phyloP scores from a whole-genome alignment of 2,888 invertebrate genomes.

The Danaus chrysippus region DNA sequence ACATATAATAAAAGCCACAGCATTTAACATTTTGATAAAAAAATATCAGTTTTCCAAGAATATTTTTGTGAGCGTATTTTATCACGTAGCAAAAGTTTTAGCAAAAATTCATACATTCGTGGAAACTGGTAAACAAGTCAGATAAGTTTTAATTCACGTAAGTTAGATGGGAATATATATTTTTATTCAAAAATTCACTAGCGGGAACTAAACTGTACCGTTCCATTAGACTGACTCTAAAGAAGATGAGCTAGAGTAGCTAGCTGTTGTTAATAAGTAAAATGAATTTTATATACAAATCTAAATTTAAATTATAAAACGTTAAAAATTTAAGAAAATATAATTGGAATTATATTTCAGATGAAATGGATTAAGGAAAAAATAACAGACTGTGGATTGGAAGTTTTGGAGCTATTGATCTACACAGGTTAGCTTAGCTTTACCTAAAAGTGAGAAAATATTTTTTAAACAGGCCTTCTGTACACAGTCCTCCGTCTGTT shows the following conservation, averaged over 20 bases:
- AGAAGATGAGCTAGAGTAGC: background rate
- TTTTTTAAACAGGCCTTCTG: background rate
- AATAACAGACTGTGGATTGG: too few relatives aligned
- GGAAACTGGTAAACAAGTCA: background rate
- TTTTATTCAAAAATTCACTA: conserved; percentile 13
- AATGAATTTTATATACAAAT: background rate
- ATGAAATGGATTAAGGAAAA: too few relatives aligned
- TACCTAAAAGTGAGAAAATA: too few relatives aligned
- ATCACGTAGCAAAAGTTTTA: background rate
- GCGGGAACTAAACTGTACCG: background rate
- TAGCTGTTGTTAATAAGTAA: background rate
- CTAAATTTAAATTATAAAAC: too few relatives aligned
- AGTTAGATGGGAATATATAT: conserved; percentile 11
- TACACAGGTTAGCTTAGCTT: too few relatives aligned
- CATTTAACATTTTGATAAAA: too few relatives aligned
- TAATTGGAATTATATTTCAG: too few relatives aligned
- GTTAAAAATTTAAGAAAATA: too few relatives aligned
- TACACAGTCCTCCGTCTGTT: conserved; percentile 10
- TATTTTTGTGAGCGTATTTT: background rate
- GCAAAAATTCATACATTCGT: background rate
- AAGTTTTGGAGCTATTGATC: too few relatives aligned
- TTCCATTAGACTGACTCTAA: background rate
- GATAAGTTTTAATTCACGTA: conserved; percentile 4
- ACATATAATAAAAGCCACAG: too few relatives aligned
- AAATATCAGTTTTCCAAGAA: too few relatives aligned